Percentiles rank a stretch among this genome's conserved stretches.
Conservation (phyloP, 2,113 vertebrate species). For the Caranx ignobilis region DNA sequence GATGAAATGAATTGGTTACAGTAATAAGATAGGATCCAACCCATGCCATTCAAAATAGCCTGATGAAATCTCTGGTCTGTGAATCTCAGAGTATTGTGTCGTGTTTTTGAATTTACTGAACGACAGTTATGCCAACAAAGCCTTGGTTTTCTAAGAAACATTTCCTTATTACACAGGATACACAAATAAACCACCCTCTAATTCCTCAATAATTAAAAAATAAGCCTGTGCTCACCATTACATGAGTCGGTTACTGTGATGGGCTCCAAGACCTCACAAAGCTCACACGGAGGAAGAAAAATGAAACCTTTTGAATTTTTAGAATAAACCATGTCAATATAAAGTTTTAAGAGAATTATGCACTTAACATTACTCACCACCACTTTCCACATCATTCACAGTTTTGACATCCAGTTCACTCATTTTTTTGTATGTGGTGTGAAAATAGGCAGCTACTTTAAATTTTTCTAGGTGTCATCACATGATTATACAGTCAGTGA, state of each 20-base stretch:
- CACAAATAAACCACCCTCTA: slow-evolving; percentile 82
- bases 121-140: slow-evolving; percentile 74
- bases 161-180: slow-evolving; percentile 78
- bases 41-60: slow-evolving; percentile 65
- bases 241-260: slow-evolving; percentile 48
- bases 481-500: background rate
- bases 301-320: slow-evolving; percentile 30
- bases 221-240: slow-evolving; percentile 69
- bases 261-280: slow-evolving; percentile 48
- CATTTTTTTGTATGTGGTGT: background rate
- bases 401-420: background rate
- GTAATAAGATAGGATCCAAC: slow-evolving; percentile 67
- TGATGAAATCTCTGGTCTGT: slow-evolving; percentile 65
- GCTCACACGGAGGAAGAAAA: slow-evolving; percentile 19
- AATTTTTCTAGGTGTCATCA: background rate
- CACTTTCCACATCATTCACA: background rate
- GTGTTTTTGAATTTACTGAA: slow-evolving; percentile 77
- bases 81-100: slow-evolving; percentile 71
- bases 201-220: slow-evolving; percentile 84
- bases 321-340: slow-evolving; percentile 21
- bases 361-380: background rate
- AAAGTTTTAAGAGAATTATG: slow-evolving; percentile 19
- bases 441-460: background rate
- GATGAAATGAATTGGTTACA: slow-evolving; percentile 63
- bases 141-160: slow-evolving; percentile 66